Percentiles rank a stretch among this genome's conserved stretches.
Conservation (phyloP, 2,113 vertebrate species). For the Elephantulus edwardii region DNA sequence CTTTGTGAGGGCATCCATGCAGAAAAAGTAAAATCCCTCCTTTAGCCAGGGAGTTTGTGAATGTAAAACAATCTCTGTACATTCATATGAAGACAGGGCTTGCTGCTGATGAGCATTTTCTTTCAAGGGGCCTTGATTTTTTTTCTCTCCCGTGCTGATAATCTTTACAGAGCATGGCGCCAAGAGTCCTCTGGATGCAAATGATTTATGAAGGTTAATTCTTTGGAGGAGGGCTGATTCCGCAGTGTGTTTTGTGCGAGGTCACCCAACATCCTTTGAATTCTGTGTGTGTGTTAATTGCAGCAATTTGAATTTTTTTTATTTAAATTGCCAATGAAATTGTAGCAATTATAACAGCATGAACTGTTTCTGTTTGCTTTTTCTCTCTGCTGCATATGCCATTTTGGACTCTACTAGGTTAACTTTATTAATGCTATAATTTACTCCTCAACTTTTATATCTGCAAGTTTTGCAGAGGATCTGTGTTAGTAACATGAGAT, state of each 20-base stretch:
- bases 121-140: neutral
- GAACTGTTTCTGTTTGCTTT: conserved; percentile 74
- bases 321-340: conserved; percentile 78
- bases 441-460: conserved; percentile 61
- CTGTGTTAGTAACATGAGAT: neutral
- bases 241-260: conserved; percentile 40
- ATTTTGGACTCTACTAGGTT: conserved; percentile 69
- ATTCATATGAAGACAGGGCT: neutral
- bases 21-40: conserved; percentile 42
- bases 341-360: conserved; percentile 77
- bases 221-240: conserved; percentile 59
- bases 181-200: conserved; percentile 45
- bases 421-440: conserved; percentile 72
- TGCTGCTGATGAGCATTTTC: neutral
- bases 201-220: conserved; percentile 72
- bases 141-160: neutral
- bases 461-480: conserved; percentile 24
- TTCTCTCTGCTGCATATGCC: conserved; percentile 46
- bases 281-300: conserved; percentile 74
- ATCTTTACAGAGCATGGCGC: neutral
- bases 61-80: neutral
- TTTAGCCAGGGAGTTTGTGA: neutral
- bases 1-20: neutral
- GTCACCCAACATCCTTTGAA: conserved; percentile 57
- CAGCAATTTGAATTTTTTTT: conserved; percentile 77